Evolutionary conservation across 1,140 invertebrate genomes (phyloP).

Genomic region (Cotesia chilonis): DNA sequence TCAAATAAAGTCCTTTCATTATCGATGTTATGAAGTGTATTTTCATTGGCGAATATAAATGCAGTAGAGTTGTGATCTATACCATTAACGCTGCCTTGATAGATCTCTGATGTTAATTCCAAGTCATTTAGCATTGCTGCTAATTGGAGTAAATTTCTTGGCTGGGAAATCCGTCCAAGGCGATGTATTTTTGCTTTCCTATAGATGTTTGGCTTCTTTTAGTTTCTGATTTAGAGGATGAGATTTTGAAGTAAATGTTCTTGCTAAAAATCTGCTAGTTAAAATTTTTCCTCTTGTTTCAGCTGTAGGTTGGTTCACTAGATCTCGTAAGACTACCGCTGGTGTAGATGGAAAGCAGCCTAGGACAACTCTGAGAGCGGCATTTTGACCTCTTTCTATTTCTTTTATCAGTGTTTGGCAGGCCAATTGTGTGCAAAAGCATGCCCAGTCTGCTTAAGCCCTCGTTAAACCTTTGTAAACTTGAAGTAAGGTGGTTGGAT

Average conservation of each 20-base stretch:
- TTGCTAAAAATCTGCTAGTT: constrained; percentile 13
- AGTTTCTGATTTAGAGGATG: constrained; percentile 22
- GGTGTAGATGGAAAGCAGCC: constrained; percentile 37
- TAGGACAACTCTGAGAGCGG: constrained; percentile 23
- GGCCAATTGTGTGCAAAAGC: not conserved
- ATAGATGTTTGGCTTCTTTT: constrained; percentile 2
- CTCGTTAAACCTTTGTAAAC: constrained; percentile 39
- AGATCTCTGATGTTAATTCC: too few species aligned
- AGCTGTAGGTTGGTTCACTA: constrained; percentile 28
- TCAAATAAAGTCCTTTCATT: too few species aligned
- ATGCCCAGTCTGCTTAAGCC: constrained; percentile 34
- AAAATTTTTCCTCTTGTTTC: constrained; percentile 24
- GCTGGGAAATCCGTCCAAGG: too few species aligned
- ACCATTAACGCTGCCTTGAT: too few species aligned
- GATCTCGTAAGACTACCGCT: constrained; percentile 27
- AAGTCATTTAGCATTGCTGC: too few species aligned
- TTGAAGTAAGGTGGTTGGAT: constrained; percentile 27
- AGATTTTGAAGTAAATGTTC: not conserved
- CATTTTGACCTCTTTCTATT: constrained; percentile 31
- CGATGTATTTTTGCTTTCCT: too few species aligned
- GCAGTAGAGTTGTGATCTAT: too few species aligned
- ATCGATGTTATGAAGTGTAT: too few species aligned
- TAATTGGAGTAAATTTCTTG: too few species aligned
- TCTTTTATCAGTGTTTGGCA: not conserved
- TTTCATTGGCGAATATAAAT: too few species aligned